A percentile compares a stretch with the other conserved stretches of the same genome.
These are phyloP conservation scores for Sylvietta virens DNA, from an alignment of 2,113 vertebrate species.

Conservation along the genomic window DNA sequence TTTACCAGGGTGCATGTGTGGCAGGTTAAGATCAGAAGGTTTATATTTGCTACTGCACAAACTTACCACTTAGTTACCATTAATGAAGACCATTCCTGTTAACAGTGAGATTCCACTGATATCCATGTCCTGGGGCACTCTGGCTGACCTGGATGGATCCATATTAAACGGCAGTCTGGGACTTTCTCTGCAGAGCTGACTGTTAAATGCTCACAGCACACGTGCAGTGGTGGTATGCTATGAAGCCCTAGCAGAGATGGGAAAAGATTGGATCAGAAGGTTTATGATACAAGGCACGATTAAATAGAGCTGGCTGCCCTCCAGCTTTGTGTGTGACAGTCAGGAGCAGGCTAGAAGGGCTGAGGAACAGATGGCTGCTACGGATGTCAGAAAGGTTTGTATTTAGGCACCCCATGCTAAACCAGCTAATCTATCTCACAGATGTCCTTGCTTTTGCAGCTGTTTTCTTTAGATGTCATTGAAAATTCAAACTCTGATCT, in stretches of 20 bases:
- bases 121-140: neutral
- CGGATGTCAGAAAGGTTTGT: slow-evolving; percentile 6
- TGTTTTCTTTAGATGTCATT: slow-evolving; percentile 44
- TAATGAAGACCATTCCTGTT: neutral
- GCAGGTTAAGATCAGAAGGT: neutral
- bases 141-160: neutral
- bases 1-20: neutral
- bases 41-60: neutral
- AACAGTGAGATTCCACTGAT: neutral
- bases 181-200: neutral
- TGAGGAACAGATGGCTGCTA: slow-evolving; percentile 45
- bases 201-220: neutral
- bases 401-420: slow-evolving; percentile 23
- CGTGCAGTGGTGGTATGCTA: fast-evolving
- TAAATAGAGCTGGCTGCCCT: neutral
- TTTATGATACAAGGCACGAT: neutral
- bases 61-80: neutral
- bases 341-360: neutral
- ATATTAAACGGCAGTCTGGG: neutral
- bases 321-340: neutral
- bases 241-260: neutral
- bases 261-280: neutral
- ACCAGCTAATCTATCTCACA: slow-evolving; percentile 50
- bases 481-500: neutral
- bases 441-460: slow-evolving; percentile 43